Evolutionary conservation across 2,888 invertebrate species (phyloP).

Genomic region (Epirrhoe alternata): DNA sequence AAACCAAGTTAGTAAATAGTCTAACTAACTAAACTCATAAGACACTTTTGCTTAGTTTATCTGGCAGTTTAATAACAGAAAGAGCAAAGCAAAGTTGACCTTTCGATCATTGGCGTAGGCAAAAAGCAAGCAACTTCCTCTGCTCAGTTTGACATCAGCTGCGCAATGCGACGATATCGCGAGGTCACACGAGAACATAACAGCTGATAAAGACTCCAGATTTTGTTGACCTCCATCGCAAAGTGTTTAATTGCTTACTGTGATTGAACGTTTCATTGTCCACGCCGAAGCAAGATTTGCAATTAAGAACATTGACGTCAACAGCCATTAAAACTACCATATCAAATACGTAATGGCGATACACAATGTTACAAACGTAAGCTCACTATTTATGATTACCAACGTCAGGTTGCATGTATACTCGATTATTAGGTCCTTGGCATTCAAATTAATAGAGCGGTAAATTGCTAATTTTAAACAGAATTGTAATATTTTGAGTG

Average conservation of each 20-base stretch:
- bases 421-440: conserved; percentile 12
- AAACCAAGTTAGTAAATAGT: not conserved
- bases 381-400: conserved; percentile 6
- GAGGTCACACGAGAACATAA: conserved; percentile 59
- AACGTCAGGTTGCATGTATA: conserved; percentile 11
- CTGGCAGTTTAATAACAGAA: conserved; percentile 1
- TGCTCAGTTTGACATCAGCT: conserved; percentile 50
- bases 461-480: conserved; percentile 1
- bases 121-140: conserved; percentile 38
- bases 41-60: too few relatives aligned
- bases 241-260: conserved; percentile 24
- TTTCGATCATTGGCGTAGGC: conserved; percentile 30
- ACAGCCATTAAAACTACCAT: conserved; percentile 33
- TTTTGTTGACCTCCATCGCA: conserved; percentile 52
- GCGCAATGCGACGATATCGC: conserved; percentile 65
- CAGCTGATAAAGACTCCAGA: conserved; percentile 56
- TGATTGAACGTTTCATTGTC: conserved; percentile 36
- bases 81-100: conserved; percentile 12
- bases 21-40: too few relatives aligned
- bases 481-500: not conserved
- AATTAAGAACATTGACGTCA: conserved; percentile 27
- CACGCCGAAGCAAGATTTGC: conserved; percentile 28
- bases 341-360: conserved; percentile 22
- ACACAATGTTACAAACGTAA: conserved; percentile 14
- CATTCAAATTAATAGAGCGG: conserved; percentile 4